A percentile compares a stretch with the other conserved stretches of the same genome.
These are phyloP conservation scores for Chloebia gouldiae DNA, from an alignment of 2,113 vertebrate species.

Conservation along the genomic window DNA sequence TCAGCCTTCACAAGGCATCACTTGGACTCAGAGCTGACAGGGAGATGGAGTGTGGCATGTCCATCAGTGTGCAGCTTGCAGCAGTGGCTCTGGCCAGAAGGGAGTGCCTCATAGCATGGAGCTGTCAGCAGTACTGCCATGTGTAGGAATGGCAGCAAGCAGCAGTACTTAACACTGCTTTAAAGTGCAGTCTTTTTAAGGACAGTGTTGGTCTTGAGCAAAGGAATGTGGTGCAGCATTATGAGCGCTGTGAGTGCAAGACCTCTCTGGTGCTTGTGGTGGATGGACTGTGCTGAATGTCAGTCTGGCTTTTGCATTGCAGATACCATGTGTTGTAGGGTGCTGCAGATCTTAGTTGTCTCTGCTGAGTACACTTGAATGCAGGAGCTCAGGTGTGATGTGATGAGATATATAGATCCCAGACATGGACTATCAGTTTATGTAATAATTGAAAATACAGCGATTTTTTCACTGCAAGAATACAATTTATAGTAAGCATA, in stretches of 20 bases:
- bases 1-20: neutral
- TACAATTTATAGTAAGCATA: neutral
- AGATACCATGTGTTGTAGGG: neutral
- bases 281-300: neutral
- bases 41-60: neutral
- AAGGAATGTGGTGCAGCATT: neutral
- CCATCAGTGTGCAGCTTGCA: neutral
- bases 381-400: neutral
- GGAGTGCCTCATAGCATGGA: fast-evolving
- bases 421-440: neutral
- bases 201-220: neutral
- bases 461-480: neutral
- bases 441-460: neutral
- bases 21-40: neutral
- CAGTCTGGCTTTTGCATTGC: neutral
- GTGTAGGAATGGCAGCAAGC: neutral
- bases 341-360: neutral
- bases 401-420: neutral
- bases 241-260: neutral
- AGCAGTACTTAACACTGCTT: neutral
- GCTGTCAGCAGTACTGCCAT: fast-evolving
- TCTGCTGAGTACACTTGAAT: neutral
- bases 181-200: neutral
- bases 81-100: neutral
- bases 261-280: neutral